phyloP scores from a whole-genome alignment of 2,888 invertebrate species.

The Caenorhabditis zanzibari region DNA sequence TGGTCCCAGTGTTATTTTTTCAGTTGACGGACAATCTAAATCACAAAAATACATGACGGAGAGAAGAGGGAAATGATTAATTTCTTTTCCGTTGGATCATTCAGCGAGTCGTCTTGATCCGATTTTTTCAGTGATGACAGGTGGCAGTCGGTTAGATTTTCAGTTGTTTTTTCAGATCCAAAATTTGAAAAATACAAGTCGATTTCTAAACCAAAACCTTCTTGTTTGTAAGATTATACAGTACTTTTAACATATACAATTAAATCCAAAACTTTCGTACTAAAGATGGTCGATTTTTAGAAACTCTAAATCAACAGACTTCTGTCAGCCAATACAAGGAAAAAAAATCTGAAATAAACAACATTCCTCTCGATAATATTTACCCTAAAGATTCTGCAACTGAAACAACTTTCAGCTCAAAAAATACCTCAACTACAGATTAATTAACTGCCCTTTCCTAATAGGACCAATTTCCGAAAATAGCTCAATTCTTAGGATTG shows the following conservation, averaged over 20 bases:
- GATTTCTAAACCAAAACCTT: too few relatives aligned
- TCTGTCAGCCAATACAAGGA: slow-evolving; percentile 10
- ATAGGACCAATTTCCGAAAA: neutral
- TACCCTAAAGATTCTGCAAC: neutral
- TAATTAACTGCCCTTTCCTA: neutral
- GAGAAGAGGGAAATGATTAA: slow-evolving; percentile 30
- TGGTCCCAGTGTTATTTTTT: slow-evolving; percentile 56
- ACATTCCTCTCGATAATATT: neutral
- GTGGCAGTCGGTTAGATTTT: neutral
- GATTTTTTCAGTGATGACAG: neutral
- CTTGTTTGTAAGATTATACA: too few relatives aligned
- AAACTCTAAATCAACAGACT: too few relatives aligned
- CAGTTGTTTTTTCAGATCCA: too few relatives aligned
- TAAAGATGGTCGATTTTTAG: too few relatives aligned
- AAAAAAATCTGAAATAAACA: slow-evolving; percentile 27
- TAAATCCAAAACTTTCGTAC: too few relatives aligned
- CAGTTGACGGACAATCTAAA: slow-evolving; percentile 31
- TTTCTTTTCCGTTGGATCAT: slow-evolving; percentile 13
- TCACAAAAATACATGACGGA: neutral
- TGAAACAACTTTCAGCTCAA: neutral
- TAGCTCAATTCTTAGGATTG: neutral
- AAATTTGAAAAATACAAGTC: too few relatives aligned
- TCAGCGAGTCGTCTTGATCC: neutral
- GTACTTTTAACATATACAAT: too few relatives aligned
- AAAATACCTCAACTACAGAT: neutral